Evolutionary conservation across 2,797 vertebrate genomes (phyloP).

Genomic region (Luscinia luscinia): DNA sequence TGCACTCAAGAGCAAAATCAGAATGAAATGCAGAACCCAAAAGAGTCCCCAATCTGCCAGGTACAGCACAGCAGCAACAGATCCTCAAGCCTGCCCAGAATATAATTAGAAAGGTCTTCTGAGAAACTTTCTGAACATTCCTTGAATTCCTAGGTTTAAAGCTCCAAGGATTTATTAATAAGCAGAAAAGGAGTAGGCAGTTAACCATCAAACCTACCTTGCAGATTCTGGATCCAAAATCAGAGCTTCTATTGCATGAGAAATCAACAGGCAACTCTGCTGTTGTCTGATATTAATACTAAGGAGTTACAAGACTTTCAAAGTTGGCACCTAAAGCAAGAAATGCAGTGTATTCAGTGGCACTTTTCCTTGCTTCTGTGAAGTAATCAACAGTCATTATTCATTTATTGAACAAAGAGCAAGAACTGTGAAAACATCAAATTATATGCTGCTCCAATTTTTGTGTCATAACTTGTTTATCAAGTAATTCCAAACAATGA

Average conservation of each 20-base stretch:
- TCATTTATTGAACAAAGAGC: not conserved
- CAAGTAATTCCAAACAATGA: not conserved
- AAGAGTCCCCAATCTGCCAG: not conserved
- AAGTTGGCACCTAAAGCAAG: not conserved
- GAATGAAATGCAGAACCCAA: not conserved
- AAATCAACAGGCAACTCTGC: constrained; percentile 95
- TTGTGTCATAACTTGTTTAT: not conserved
- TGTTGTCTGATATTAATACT: constrained; percentile 86
- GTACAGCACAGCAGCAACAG: not conserved
- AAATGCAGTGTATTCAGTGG: not conserved
- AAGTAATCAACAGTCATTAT: not conserved
- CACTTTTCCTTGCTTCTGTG: not conserved
- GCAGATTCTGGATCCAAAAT: constrained; percentile 94
- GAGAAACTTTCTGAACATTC: not conserved
- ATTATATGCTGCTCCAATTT: not conserved
- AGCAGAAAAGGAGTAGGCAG: not conserved
- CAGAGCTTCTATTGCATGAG: constrained; percentile 93
- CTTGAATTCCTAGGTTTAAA: constrained; percentile 7
- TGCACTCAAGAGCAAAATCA: not conserved
- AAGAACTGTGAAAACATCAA: not conserved
- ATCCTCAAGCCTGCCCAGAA: not conserved
- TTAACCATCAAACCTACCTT: constrained; percentile 80
- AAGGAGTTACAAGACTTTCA: constrained; percentile 76
- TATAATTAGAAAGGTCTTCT: not conserved
- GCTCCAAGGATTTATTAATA: not conserved